phyloP scores from a whole-genome alignment of 2,888 invertebrate genomes.

The Sturmia bella region DNA sequence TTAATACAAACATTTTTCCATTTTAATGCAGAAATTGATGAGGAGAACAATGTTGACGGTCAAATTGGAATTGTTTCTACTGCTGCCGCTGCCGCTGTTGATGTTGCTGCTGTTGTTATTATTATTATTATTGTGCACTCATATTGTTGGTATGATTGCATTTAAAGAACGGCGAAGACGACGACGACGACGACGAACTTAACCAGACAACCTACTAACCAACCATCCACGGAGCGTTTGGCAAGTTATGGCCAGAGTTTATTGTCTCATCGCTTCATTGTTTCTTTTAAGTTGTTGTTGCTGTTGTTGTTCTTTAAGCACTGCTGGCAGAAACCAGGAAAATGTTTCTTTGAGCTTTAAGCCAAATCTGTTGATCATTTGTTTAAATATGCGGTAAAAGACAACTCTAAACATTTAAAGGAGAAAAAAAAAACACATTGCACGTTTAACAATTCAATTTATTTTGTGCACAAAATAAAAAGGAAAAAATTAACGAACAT shows the following conservation, averaged over 20 bases:
- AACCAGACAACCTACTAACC: slow-evolving; percentile 21
- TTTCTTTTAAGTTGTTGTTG: slow-evolving; percentile 65
- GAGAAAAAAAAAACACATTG: slow-evolving; percentile 71
- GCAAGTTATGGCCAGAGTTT: slow-evolving; percentile 67
- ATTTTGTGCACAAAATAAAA: slow-evolving; percentile 72
- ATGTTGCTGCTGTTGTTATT: slow-evolving; percentile 25
- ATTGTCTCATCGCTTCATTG: slow-evolving; percentile 71
- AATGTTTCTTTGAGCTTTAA: slow-evolving; percentile 67
- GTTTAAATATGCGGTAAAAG: slow-evolving; percentile 80
- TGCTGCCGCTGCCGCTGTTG: slow-evolving; percentile 38
- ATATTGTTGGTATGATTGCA: slow-evolving; percentile 62
- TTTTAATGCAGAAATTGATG: slow-evolving; percentile 69
- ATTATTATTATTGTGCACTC: slow-evolving; percentile 50
- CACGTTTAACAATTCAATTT: slow-evolving; percentile 81
- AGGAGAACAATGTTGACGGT: slow-evolving; percentile 66
- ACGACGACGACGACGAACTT: slow-evolving; percentile 9
- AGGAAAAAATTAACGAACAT: slow-evolving; percentile 78
- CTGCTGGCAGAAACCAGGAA: slow-evolving; percentile 65
- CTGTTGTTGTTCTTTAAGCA: slow-evolving; percentile 40
- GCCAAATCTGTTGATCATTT: slow-evolving; percentile 80
- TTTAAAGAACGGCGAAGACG: slow-evolving; percentile 31
- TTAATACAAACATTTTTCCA: slow-evolving; percentile 75
- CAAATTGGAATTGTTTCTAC: slow-evolving; percentile 62
- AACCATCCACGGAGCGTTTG: slow-evolving; percentile 51
- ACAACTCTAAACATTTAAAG: slow-evolving; percentile 69